Percentiles rank a stretch among this genome's conserved stretches.
Conservation (phyloP, 2,113 vertebrate genomes). For the Tragulus kanchil region DNA sequence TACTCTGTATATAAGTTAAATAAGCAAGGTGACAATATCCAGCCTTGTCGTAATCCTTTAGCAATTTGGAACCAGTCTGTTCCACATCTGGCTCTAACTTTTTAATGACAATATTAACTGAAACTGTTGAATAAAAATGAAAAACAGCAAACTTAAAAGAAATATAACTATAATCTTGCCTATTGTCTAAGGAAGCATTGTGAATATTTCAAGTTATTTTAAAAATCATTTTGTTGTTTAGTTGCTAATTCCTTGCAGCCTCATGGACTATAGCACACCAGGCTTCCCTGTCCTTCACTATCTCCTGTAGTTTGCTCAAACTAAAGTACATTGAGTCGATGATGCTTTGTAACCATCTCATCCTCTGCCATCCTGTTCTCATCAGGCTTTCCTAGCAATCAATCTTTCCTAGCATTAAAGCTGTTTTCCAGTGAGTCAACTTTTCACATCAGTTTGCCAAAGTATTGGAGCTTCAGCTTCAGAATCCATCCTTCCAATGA, state of each 20-base stretch:
- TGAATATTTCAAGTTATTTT: conserved; percentile 24
- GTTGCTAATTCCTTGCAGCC: background rate
- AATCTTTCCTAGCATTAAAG: background rate
- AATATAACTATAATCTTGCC: background rate
- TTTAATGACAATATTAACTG: background rate
- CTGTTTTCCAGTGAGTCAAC: background rate
- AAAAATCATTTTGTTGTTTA: background rate
- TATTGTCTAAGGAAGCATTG: background rate
- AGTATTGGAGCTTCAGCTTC: background rate
- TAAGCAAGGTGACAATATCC: background rate
- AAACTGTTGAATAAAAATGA: background rate
- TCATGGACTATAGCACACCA: background rate
- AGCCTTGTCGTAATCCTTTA: background rate
- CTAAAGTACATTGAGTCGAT: background rate
- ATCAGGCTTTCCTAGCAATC: too few relatives aligned
- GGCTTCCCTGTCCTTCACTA: background rate
- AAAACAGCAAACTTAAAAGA: background rate
- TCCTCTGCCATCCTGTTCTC: background rate
- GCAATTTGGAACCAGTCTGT: background rate
- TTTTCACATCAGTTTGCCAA: background rate
- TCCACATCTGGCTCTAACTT: background rate
- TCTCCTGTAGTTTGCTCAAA: background rate
- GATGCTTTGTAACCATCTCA: background rate
- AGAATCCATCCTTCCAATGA: background rate
- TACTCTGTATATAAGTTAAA: background rate